phyloP scores from a whole-genome alignment of 1,140 invertebrate genomes.

The Propsilocerus akamusi region DNA sequence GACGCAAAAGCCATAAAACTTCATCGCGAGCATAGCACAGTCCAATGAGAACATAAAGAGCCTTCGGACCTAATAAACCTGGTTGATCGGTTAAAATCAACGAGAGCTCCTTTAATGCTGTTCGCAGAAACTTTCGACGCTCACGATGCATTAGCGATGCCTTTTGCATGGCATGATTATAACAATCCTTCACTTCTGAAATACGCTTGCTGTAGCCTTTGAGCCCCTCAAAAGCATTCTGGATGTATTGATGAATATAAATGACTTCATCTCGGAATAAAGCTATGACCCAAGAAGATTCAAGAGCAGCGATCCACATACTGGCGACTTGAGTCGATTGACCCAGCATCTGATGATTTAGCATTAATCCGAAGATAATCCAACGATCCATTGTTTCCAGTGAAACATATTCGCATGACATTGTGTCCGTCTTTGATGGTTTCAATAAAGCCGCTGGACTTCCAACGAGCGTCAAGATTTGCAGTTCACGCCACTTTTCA shows the following conservation, averaged over 20 bases:
- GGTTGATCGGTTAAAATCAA: slow-evolving; percentile 95
- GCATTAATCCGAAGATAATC: slow-evolving; percentile 86
- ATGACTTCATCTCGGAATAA: slow-evolving; percentile 96
- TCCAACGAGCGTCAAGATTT: slow-evolving; percentile 84
- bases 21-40: slow-evolving; percentile 90
- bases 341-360: slow-evolving; percentile 68
- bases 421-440: slow-evolving; percentile 85
- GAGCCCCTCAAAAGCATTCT: slow-evolving; percentile 82
- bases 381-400: slow-evolving; percentile 90
- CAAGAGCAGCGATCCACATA: slow-evolving; percentile 79
- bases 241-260: slow-evolving; percentile 86
- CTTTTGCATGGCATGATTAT: slow-evolving; percentile 74
- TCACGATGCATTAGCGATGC: slow-evolving; percentile 83
- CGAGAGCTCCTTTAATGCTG: slow-evolving; percentile 86
- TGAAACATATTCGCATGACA: slow-evolving; percentile 94
- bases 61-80: slow-evolving; percentile 89
- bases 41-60: slow-evolving; percentile 92
- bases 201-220: slow-evolving; percentile 89
- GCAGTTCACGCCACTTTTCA: slow-evolving; percentile 82
- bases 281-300: slow-evolving; percentile 84
- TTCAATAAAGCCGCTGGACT: slow-evolving; percentile 83
- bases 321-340: slow-evolving; percentile 64
- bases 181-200: slow-evolving; percentile 87
- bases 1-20: slow-evolving; percentile 88
- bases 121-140: slow-evolving; percentile 86